A percentile compares a stretch with the other conserved stretches of the same genome.
These are phyloP conservation scores for Acrobasis repandana DNA, from an alignment of 2,888 invertebrate genomes.

Conservation along the genomic window DNA sequence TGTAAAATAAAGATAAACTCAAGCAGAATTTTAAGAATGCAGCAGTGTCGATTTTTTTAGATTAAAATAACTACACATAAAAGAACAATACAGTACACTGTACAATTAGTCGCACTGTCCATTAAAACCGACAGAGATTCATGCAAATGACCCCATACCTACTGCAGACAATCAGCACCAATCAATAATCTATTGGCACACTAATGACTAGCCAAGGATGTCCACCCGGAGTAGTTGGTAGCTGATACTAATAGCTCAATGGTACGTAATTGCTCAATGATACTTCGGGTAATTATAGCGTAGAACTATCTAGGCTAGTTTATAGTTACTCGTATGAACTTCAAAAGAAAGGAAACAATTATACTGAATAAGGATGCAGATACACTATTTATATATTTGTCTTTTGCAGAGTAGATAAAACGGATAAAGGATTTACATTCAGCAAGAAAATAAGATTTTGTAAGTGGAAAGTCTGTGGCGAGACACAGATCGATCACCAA, in stretches of 20 bases:
- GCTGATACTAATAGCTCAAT: conserved; percentile 61
- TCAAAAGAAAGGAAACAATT: neutral
- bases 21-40: no score
- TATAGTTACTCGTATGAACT: conserved; percentile 38
- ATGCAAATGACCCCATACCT: conserved; percentile 70
- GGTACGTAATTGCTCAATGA: conserved; percentile 65
- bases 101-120: conserved; percentile 68
- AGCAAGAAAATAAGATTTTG: no score
- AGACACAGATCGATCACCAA: no score
- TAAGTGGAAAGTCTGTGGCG: no score
- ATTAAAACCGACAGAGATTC: conserved; percentile 75
- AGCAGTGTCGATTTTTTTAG: no score
- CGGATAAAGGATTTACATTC: no score
- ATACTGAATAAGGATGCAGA: no score
- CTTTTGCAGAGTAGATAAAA: no score
- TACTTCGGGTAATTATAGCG: conserved; percentile 75
- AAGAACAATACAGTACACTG: conserved; percentile 45
- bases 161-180: conserved; percentile 77
- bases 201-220: conserved; percentile 79
- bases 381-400: no score
- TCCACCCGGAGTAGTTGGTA: conserved; percentile 64
- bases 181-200: conserved; percentile 81
- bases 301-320: conserved; percentile 35
- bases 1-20: no score
- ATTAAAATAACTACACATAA: no score